Percentiles rank a stretch among this genome's conserved stretches.
Evolutionary conservation across 2,113 vertebrate species (phyloP).

Genomic region (Chionodraco myersi): DNA sequence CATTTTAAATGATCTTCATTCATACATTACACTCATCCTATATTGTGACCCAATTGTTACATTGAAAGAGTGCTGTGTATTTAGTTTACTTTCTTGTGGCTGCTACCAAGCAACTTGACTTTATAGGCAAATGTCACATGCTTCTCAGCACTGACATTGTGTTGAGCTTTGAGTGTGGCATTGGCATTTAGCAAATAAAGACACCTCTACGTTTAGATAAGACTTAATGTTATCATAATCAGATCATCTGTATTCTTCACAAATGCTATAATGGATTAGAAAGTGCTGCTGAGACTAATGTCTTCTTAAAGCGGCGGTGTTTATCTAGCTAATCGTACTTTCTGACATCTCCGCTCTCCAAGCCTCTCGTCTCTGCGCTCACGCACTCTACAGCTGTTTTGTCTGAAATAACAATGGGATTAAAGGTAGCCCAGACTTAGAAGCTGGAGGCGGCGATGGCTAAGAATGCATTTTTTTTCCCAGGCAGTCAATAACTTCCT

Average conservation of each 20-base stretch:
- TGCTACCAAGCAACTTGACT: not conserved
- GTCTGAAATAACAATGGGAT: conserved; percentile 73
- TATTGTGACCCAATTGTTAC: not conserved
- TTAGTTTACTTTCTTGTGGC: not conserved
- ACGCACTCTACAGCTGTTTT: conserved; percentile 45
- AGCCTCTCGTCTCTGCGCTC: conserved; percentile 18
- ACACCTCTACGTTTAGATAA: conserved; percentile 30
- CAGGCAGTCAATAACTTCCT: conserved; percentile 91
- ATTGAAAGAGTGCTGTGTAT: not conserved
- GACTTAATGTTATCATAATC: conserved; percentile 50
- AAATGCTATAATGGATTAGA: conserved; percentile 22
- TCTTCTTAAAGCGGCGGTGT: conserved; percentile 5
- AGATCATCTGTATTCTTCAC: conserved; percentile 20
- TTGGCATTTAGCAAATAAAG: conserved; percentile 45
- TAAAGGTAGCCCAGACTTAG: conserved; percentile 63
- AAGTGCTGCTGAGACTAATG: conserved; percentile 8
- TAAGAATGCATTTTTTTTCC: conserved; percentile 90
- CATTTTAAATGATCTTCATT: not conserved
- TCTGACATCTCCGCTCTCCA: conserved; percentile 36
- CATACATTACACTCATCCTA: not conserved
- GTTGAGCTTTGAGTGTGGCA: not conserved
- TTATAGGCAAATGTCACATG: not conserved
- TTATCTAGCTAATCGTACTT: conserved; percentile 40
- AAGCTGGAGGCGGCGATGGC: conserved; percentile 61
- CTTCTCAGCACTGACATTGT: conserved; percentile 34